Percentiles rank a stretch among this genome's conserved stretches.
These are phyloP conservation scores for Poecile atricapillus DNA, from an alignment of 2,113 vertebrate species.

Conservation along the genomic window DNA sequence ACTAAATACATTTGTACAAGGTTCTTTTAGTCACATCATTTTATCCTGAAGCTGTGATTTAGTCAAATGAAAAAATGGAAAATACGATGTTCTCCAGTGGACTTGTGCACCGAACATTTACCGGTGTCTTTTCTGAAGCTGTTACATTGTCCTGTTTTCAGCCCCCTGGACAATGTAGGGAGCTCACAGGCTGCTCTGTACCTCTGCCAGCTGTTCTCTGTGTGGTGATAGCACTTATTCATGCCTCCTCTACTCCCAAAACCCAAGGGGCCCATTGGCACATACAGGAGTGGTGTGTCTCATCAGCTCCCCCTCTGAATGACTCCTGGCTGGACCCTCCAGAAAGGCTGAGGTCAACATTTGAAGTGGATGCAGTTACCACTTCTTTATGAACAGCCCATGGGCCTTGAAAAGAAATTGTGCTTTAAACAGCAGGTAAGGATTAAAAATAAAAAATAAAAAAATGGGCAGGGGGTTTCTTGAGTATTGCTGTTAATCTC, in stretches of 20 bases:
- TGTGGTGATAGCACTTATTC: neutral
- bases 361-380: neutral
- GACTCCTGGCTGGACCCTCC: neutral
- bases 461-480: neutral
- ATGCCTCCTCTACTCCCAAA: neutral
- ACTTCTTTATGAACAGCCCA: neutral
- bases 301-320: neutral
- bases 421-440: neutral
- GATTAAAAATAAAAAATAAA: neutral
- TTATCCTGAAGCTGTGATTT: conserved; percentile 33
- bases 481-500: neutral
- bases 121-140: neutral
- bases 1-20: conserved; percentile 28
- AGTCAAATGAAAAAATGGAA: neutral
- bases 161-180: neutral
- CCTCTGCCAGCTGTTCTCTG: neutral
- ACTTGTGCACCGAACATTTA: neutral
- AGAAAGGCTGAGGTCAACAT: neutral
- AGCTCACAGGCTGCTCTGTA: neutral
- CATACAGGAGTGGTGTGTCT: neutral
- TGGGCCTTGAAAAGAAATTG: neutral
- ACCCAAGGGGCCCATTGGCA: neutral
- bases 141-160: neutral
- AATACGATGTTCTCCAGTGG: neutral
- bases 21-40: conserved; percentile 13